Base-by-base conservation (phyloP, 1,140 invertebrate genomes). In the Hormaphis cornu region DNA sequence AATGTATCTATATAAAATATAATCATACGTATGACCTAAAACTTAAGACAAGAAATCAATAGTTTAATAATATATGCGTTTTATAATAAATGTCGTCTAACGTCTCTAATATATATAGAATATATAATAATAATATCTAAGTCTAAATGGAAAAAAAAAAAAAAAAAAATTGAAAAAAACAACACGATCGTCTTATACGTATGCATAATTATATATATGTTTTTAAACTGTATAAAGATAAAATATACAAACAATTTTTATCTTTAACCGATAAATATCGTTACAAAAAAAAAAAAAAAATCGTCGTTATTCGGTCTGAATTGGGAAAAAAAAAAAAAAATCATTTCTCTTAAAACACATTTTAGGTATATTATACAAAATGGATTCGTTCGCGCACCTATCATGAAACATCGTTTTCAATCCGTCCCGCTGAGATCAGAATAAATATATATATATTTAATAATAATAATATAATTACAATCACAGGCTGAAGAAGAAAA, bases 11-110 rank as follows among this genome's bases (percentile, higher is more conserved):
- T 22, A 37, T 56, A 37, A 24, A 37, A 58, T 50, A 46, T 40
- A 46, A 61, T 44, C 44, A n/a, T n/a, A 61, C 35, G 61, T 50
- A 42, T 33, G n/a, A 46, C 20, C 26, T 66, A 48, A 48, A 46
- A 24, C 44, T 66, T 66, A 50, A 48, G 44, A 66, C 61, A 50
- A 50, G n/a, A n/a, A n/a, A n/a, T n/a, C n/a, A n/a, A n/a, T n/a
- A n/a, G n/a, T n/a, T n/a, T n/a, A n/a, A 48, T 66, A 66, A 24
- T 1, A 30, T 66, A 26, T 66, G 35, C 28, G 2, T 48, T 28
- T 12, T 26, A 66, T 46, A n/a, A n/a, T n/a, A 22, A 14, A 12
- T 58, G 16, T 37, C 30, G 16, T 66, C 61, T 66, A 50, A 66
- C 12, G 37, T 61, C 35, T 59, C 12, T n/a, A n/a, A 40, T 61